A percentile compares a stretch with the other conserved stretches of the same genome.
These are phyloP conservation scores for Telmatochromis sp. DNA, from an alignment of 2,113 vertebrate species.

Conservation along the genomic window DNA sequence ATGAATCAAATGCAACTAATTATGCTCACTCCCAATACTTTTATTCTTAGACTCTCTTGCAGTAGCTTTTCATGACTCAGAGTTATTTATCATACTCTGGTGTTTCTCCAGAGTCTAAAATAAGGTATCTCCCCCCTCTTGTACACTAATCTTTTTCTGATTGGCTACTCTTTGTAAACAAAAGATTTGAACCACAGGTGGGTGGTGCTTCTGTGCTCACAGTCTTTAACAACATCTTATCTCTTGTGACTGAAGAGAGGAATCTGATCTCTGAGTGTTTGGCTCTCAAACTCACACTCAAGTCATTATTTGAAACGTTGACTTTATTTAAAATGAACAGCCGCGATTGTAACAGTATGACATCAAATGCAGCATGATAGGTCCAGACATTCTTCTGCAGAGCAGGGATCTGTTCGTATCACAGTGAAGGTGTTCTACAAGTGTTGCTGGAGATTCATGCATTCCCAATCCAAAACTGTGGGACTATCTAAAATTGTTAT, in stretches of 20 bases:
- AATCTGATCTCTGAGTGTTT: not conserved
- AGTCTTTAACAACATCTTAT: not conserved
- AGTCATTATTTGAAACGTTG: not conserved
- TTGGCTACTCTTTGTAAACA: not conserved
- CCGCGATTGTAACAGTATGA: accelerated
- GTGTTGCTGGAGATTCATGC: not conserved
- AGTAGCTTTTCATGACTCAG: not conserved
- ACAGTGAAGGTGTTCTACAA: not conserved
- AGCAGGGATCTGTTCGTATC: not conserved
- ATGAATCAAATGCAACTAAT: not conserved
- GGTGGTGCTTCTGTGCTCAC: not conserved
- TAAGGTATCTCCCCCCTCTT: not conserved
- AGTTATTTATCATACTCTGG: not conserved
- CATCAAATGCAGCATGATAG: accelerated
- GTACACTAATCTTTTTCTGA: not conserved
- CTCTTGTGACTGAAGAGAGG: not conserved
- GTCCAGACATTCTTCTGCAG: not conserved
- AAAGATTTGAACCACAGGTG: not conserved
- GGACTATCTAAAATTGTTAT: not conserved
- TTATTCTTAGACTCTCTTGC: not conserved
- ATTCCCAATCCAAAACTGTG: not conserved
- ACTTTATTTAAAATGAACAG: not conserved
- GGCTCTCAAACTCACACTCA: not conserved
- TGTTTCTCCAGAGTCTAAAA: not conserved
- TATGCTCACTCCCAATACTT: not conserved